Conservation (phyloP, 2,888 invertebrate species). For the Trimorus sp. region DNA sequence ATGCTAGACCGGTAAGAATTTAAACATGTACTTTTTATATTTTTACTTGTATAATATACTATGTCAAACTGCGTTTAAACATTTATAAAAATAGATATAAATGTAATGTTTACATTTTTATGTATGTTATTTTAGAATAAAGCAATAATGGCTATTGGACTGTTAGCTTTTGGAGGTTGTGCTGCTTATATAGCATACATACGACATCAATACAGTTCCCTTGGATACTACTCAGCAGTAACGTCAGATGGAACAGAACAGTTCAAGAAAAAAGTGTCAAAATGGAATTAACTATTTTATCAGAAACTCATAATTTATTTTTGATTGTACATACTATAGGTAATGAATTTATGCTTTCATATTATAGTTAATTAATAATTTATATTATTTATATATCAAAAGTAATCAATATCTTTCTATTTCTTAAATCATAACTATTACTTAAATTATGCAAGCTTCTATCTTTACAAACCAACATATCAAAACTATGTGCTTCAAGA, state of each 20-base stretch:
- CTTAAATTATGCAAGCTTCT: background rate
- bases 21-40: background rate
- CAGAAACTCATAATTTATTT: slow-evolving; percentile 9
- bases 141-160: slow-evolving; percentile 91
- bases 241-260: slow-evolving; percentile 90
- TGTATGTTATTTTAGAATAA: slow-evolving; percentile 88
- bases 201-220: slow-evolving; percentile 89
- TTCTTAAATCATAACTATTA: too few relatives aligned
- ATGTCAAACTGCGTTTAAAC: background rate
- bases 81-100: too few relatives aligned
- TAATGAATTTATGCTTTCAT: background rate
- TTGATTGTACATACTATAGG: slow-evolving; percentile 30
- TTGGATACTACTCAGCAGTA: slow-evolving; percentile 91
- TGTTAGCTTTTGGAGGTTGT: slow-evolving; percentile 88
- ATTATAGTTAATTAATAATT: too few relatives aligned
- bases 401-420: too few relatives aligned
- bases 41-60: background rate
- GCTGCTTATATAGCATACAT: slow-evolving; percentile 93
- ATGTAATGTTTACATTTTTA: background rate
- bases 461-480: slow-evolving; percentile 1
- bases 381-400: too few relatives aligned
- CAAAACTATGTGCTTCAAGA: too few relatives aligned
- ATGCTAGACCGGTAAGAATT: slow-evolving; percentile 90
- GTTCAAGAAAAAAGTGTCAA: slow-evolving; percentile 89
- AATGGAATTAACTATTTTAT: slow-evolving; percentile 83